These are phyloP conservation scores for Tortricodes alternella DNA, from an alignment of 2,888 invertebrate species.

Conservation along the genomic window DNA sequence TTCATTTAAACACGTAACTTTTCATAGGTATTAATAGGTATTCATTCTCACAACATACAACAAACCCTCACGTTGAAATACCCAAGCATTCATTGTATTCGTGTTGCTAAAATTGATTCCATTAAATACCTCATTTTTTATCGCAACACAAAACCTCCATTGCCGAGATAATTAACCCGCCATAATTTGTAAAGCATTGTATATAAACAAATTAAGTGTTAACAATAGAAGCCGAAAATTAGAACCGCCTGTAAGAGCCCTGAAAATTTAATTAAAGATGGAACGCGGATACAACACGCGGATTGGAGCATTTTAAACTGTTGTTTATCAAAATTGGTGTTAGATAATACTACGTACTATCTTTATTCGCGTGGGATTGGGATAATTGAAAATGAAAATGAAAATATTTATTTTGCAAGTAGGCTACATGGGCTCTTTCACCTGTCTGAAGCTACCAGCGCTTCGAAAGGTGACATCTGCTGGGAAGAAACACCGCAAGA, in stretches of 20 bases:
- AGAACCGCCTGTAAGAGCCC: conserved; percentile 23
- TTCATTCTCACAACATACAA: no score
- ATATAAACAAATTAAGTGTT: conserved; percentile 27
- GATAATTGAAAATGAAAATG: no score
- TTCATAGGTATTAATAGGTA: no score
- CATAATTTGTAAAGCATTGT: conserved; percentile 23
- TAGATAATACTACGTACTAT: no score
- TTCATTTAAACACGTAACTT: no score
- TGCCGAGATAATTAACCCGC: conserved; percentile 14
- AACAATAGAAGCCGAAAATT: conserved; percentile 28
- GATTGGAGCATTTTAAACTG: conserved; percentile 11
- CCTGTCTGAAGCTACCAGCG: no score
- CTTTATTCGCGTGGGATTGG: no score
- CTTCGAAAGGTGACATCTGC: no score
- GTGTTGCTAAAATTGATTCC: not conserved
- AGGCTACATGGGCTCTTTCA: no score
- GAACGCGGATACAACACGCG: not conserved
- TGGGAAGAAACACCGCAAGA: no score
- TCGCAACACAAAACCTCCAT: not conserved
- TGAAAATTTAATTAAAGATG: conserved; percentile 28
- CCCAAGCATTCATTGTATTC: not conserved
- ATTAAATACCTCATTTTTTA: not conserved
- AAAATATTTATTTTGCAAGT: no score
- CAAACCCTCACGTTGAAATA: no score
- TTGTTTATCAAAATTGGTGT: conserved; percentile 8